Conservation (phyloP, 2,797 vertebrate genomes). For the Rousettus madagascariensis region DNA sequence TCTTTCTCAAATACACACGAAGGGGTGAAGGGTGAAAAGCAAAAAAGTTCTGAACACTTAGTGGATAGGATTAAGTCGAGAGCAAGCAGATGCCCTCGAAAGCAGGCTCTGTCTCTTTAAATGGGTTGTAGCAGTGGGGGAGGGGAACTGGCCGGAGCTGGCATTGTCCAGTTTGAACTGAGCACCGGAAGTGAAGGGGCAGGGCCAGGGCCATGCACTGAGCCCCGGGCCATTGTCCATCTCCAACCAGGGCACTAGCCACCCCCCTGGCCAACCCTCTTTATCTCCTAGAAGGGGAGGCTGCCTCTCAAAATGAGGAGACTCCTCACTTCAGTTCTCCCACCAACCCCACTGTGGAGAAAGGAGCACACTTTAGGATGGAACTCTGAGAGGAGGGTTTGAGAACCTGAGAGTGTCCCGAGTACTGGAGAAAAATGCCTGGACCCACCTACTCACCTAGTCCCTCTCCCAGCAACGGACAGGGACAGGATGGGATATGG, state of each 20-base stretch:
- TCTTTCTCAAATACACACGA: neutral
- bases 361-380: neutral
- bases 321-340: neutral
- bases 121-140: conserved; percentile 73
- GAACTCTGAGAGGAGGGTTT: neutral
- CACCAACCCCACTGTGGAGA: neutral
- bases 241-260: conserved; percentile 74
- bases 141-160: conserved; percentile 78
- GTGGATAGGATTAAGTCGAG: conserved; percentile 40
- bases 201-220: conserved; percentile 80
- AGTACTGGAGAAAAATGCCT: conserved; percentile 25
- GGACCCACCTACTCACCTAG: neutral
- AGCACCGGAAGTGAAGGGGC: conserved; percentile 86
- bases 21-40: neutral
- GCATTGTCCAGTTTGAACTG: conserved; percentile 85
- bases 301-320: conserved; percentile 30
- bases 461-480: neutral
- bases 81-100: conserved; percentile 59
- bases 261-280: conserved; percentile 59
- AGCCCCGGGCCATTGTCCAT: conserved; percentile 85
- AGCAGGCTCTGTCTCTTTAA: conserved; percentile 81
- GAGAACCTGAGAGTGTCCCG: neutral
- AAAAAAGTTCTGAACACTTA: conserved; percentile 17
- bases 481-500: neutral
- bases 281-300: conserved; percentile 62